Percentiles rank a stretch among this genome's conserved stretches.
Evolutionary conservation across 2,888 invertebrate genomes (phyloP).

Genomic region (Sarcophaga variegata): DNA sequence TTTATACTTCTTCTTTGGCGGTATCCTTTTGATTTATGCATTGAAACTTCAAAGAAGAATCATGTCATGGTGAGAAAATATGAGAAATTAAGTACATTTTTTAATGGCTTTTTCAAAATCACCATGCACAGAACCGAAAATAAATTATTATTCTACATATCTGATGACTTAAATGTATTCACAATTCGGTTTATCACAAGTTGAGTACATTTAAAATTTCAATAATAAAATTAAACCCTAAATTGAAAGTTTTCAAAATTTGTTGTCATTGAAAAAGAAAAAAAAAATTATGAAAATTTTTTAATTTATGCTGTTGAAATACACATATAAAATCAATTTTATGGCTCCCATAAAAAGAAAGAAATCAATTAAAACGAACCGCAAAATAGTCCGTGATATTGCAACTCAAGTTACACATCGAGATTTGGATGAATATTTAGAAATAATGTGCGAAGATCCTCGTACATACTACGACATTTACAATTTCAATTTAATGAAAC

Average conservation of each 20-base stretch:
- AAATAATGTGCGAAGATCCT: constrained; percentile 69
- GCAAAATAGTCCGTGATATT: constrained; percentile 42
- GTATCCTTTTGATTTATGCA: too few relatives aligned
- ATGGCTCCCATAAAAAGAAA: constrained; percentile 51
- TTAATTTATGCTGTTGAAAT: neutral
- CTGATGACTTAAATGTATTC: neutral
- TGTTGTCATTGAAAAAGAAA: constrained; percentile 7
- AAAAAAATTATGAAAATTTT: constrained; percentile 31
- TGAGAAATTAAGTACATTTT: too few relatives aligned
- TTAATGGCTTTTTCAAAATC: too few relatives aligned
- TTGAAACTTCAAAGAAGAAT: too few relatives aligned
- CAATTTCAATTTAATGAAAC: constrained; percentile 56
- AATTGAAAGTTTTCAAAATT: constrained; percentile 1
- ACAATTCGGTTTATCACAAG: neutral
- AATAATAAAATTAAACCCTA: neutral
- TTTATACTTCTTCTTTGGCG: too few relatives aligned
- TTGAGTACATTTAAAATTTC: neutral
- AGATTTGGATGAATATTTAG: constrained; percentile 66
- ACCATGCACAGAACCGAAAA: too few relatives aligned
- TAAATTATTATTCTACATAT: too few relatives aligned
- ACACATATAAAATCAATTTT: neutral
- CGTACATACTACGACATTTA: constrained; percentile 65
- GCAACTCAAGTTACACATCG: constrained; percentile 66
- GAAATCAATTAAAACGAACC: neutral
- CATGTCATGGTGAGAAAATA: too few relatives aligned